Base-by-base conservation (phyloP, 35 echinoderm and acorn worm species). In the Apostichopus parvimensis region DNA sequence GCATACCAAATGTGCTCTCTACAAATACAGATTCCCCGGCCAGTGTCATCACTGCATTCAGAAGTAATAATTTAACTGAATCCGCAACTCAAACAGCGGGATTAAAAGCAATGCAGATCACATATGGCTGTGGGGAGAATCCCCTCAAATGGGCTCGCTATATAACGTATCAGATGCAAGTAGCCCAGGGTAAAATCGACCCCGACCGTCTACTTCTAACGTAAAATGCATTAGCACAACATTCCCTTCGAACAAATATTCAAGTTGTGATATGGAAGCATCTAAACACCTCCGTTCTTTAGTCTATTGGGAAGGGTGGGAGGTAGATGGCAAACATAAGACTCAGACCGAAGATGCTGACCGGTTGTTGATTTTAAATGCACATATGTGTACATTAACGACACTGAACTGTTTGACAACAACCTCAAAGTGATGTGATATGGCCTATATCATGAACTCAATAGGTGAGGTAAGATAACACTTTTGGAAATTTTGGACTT, bases 1-100 rank as follows among this genome's bases (percentile, higher is more conserved):
- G 56, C 94, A 92, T 81, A 91, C 93, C 26, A 94, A 94, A 91
- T 91, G 89, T 94, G 54, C 89, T 87, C 71, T 94, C 79, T 94
- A 95, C 73, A 95, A 92, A 92, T 92, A 54, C 90, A 95, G 25
- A 92, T 95, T 88, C 34, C 68, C 94, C 89, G 72, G 7, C 62
- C 24, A 95, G 72, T 95, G 94, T 92, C 53, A 94, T 94, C 78
- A 86, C 17, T 70, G 45, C 65, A 94, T 94, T 94, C 70, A 91
- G 87, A 94, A 85, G 68, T 90, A 56, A 17, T n/a, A 87, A 62
- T 77, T 94, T 80, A 91, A 58, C 88, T 86, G 87, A 73, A 24
- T 92, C 93, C 52, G 61, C 24, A 80, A 92, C 92, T 88, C 71
- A 18, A 87, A 56, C 54, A 95, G 94, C 90, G 55, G 52, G 80